These are phyloP conservation scores for Furnarius figulus DNA, from an alignment of 2,113 vertebrate species.

Conservation along the genomic window DNA sequence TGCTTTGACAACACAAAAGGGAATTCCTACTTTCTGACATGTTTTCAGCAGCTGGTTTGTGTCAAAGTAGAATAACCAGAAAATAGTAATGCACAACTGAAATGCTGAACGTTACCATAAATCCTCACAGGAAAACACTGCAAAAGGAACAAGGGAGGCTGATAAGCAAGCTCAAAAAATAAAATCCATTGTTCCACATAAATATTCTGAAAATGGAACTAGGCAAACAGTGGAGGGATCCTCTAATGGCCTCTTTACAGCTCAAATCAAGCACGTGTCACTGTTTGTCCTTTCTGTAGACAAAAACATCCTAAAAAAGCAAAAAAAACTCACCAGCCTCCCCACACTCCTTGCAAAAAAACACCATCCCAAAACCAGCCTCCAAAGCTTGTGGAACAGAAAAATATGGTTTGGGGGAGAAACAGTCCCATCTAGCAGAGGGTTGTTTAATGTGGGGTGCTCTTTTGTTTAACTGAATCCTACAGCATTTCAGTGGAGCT, in stretches of 20 bases:
- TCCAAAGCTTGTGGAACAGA: not conserved
- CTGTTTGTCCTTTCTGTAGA: not conserved
- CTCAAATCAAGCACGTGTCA: not conserved
- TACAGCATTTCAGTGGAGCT: not conserved
- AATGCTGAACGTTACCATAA: not conserved
- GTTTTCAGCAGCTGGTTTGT: not conserved
- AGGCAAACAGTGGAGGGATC: not conserved
- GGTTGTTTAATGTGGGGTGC: rapidly evolving
- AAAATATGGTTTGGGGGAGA: not conserved
- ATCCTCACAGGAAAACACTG: not conserved
- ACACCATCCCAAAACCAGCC: not conserved
- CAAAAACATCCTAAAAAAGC: not conserved
- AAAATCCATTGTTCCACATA: not conserved
- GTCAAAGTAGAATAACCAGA: not conserved
- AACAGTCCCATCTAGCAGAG: not conserved
- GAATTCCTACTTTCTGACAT: not conserved
- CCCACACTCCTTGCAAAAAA: not conserved
- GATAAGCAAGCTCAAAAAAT: not conserved
- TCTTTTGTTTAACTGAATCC: not conserved
- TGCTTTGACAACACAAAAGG: not conserved
- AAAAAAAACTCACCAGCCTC: not conserved
- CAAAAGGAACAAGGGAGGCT: not conserved
- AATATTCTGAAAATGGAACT: not conserved
- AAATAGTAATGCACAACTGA: not conserved
- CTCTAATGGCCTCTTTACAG: not conserved